These are phyloP conservation scores for Papio anubis DNA, from an alignment of 2,113 vertebrate genomes.

Conservation along the genomic window DNA sequence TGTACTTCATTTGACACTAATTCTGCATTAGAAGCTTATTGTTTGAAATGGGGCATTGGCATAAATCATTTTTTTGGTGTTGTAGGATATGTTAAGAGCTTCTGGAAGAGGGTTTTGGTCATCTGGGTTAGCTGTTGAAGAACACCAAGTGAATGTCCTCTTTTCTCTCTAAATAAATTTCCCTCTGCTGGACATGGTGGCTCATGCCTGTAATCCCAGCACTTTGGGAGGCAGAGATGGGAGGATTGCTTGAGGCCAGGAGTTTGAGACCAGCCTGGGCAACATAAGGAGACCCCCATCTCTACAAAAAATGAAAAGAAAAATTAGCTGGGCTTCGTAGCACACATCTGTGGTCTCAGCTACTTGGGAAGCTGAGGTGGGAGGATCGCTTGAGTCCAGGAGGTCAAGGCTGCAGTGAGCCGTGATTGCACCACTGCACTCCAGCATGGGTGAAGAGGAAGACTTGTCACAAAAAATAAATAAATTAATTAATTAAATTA, in stretches of 20 bases:
- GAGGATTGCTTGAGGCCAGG: too few relatives aligned
- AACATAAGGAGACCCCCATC: too few relatives aligned
- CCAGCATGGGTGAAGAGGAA: not conserved
- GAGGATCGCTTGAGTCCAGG: too few relatives aligned
- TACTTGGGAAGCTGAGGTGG: not conserved
- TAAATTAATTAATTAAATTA: not conserved
- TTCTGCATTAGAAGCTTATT: not conserved
- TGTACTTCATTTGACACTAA: not conserved
- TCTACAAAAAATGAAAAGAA: not conserved
- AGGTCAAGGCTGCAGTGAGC: not conserved
- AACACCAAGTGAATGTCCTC: not conserved
- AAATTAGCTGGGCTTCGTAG: not conserved
- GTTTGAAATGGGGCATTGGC: not conserved
- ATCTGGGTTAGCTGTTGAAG: not conserved
- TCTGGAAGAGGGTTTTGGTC: not conserved
- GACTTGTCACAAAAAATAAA: not conserved
- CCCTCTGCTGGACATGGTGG: too few relatives aligned
- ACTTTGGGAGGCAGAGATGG: too few relatives aligned
- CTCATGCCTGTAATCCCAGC: too few relatives aligned
- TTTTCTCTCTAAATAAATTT: not conserved
- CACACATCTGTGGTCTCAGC: not conserved
- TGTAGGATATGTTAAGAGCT: not conserved
- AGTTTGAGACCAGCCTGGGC: too few relatives aligned
- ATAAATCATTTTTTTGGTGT: not conserved
- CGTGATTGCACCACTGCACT: not conserved